Evolutionary conservation across 2,113 vertebrate genomes (phyloP).

Genomic region (Hemicordylus capensis): DNA sequence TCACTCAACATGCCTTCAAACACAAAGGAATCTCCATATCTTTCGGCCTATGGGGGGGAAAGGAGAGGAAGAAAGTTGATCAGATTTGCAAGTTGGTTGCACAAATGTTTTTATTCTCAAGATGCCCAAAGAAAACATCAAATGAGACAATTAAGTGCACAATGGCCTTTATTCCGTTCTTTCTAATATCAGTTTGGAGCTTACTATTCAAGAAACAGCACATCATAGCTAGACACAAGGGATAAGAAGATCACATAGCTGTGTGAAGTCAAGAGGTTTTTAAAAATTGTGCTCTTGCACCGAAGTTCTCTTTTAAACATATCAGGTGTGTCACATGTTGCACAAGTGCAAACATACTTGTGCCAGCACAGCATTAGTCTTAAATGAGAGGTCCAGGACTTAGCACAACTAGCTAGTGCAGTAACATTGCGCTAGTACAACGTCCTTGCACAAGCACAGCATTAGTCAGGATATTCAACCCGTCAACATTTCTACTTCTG

Average conservation of each 20-base stretch:
- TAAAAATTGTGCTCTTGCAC: too few species aligned
- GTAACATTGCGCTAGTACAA: too few species aligned
- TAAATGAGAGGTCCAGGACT: too few species aligned
- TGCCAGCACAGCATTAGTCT: too few species aligned
- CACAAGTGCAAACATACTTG: too few species aligned
- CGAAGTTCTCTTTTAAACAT: too few species aligned
- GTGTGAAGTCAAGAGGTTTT: too few species aligned
- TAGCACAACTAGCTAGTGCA: too few species aligned
- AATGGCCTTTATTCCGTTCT: neutral
- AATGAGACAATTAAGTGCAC: neutral
- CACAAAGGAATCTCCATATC: conserved; percentile 95
- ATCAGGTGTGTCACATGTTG: too few species aligned
- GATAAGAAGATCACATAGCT: neutral
- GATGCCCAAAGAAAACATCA: neutral
- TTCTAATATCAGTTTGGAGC: neutral
- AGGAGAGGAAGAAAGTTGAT: neutral
- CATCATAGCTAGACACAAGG: neutral
- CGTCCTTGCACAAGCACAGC: too few species aligned
- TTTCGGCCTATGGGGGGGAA: conserved; percentile 85
- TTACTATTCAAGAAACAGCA: conserved; percentile 22
- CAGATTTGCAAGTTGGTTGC: neutral
- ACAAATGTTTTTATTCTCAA: neutral
- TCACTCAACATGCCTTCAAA: conserved; percentile 94
- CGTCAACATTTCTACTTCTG: conserved; percentile 16
- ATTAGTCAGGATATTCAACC: too few species aligned